Base-by-base conservation (phyloP, 2,888 invertebrate genomes). In the Conops quadrifasciatus region DNA sequence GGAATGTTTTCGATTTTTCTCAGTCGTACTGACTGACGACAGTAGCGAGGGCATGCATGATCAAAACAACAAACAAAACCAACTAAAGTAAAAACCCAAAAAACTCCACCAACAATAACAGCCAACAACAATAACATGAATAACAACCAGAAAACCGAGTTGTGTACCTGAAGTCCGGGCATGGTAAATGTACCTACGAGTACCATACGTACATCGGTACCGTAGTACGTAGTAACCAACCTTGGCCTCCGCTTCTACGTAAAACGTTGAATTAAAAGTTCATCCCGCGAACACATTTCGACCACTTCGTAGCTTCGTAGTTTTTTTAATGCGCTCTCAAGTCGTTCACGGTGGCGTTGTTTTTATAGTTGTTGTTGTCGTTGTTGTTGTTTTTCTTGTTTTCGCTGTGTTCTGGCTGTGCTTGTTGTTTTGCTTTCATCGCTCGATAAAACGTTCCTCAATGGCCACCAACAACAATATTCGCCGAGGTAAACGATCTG, bases 401-500 rank as follows among this genome's bases (percentile, higher is more conserved):
- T 19, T 24, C 21, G 21, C 64, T 9, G n/a, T n/a, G n/a, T n/a
- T 43, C 19, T 47, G 68, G 60, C n/a, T 58, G 67, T 58, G 30
- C 5, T 36, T 66, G 56, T 67, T 51, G 16, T 67, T 56, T 67
- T 53, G 58, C 1, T 21, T 45, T 21, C 19, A 26, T 24, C 11
- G 30, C 21, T 43, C 11, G 36, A 15, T 36, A 11, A n/a, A 43
- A 15, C 59, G 36, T 60, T 68, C 51, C 68, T 68, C 62, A 68
- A 68, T 68, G 60, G 68, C 28, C 19, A 26, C 21, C 63, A n/a
- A 36, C 36, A 36, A 36, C 36, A 36, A 36, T 9, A 36, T 30
- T 60, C 58, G 71, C 68, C 73, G 70, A 72, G 75, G 72, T 75
- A 72, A 73, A 72, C 72, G 73, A 74, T 76, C 75, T 74, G 71